Base-by-base conservation (phyloP, 2,888 invertebrate genomes). In the Ennomos erosarius region DNA sequence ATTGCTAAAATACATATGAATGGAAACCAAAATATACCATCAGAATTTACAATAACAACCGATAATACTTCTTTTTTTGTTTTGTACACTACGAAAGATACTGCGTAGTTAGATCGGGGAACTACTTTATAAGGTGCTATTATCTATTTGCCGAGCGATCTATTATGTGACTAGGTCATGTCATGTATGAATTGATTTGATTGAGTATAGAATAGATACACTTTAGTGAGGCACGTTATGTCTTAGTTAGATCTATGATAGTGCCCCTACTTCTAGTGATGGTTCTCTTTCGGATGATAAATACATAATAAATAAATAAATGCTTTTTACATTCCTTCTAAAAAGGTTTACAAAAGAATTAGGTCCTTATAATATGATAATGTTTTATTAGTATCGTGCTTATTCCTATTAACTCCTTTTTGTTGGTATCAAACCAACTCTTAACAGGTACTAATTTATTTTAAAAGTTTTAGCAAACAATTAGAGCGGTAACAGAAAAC, bases 91-190 rank as follows among this genome's bases (percentile, higher is more conserved):
- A 16, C 36, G 34, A 10, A 16, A 37, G 9, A 38, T 35, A 74
- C 73, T 74, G 68, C 74, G 78, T 53, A 78, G 73, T 71, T 59
- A 40, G 55, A 55, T 66, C 55, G 60, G 48, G 60, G 53, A 57
- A 64, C 54, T 63, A 36, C 11, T 56, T 53, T 53, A 56, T 62
- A 54, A 61, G 61, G 62, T 61, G 53, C 37, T 48, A 75, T 78
- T 73, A 79, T 77, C 70, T 66, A 71, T 65, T 73, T 73, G 69
- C 40, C 55, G 64, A 59, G 66, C 68, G 66, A 59, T 46, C 54
- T 58, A 47, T 38, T 64, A 57, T 62, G 62, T 68, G 71, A 72
- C 59, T 72, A 67, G 76, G 75, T 76, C 72, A 68, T 66, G 75
- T 76, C 72, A 68, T 66, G 61, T 50, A 42, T 55, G 56, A 74